Percentiles rank a stretch among this genome's conserved stretches.
These are phyloP conservation scores for Bruchidius siliquastri DNA, from an alignment of 2,888 invertebrate species.

Conservation along the genomic window DNA sequence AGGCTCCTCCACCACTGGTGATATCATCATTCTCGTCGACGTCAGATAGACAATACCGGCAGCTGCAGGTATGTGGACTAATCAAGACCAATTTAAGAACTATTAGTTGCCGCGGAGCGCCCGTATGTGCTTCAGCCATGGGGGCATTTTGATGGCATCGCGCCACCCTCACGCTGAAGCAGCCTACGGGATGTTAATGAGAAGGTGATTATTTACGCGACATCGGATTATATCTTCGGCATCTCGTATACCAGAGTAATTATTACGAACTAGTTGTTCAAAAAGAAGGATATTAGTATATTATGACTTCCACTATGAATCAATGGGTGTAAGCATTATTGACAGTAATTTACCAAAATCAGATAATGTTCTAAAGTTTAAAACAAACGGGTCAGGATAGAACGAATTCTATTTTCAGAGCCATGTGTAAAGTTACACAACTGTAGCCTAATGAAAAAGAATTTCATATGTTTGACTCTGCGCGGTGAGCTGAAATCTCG, in stretches of 20 bases:
- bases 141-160: constrained; percentile 40
- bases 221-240: not conserved
- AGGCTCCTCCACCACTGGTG: constrained; percentile 10
- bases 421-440: too few species aligned
- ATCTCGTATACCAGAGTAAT: not conserved
- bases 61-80: constrained; percentile 49
- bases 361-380: too few species aligned
- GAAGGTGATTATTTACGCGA: not conserved
- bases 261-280: not conserved
- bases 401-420: too few species aligned
- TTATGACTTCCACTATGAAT: too few species aligned
- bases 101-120: constrained; percentile 42
- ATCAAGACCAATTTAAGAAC: constrained; percentile 48
- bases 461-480: too few species aligned
- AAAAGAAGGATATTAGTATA: too few species aligned
- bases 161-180: not conserved
- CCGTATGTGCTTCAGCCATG: constrained; percentile 35
- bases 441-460: too few species aligned
- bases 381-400: too few species aligned
- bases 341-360: too few species aligned
- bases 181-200: not conserved
- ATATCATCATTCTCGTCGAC: constrained; percentile 9
- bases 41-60: constrained; percentile 24
- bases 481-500: too few species aligned
- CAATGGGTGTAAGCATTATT: too few species aligned